Evolutionary conservation across 2,888 invertebrate species (phyloP), one percentile per base, ranked within the genome.

Genomic region (Nematopogon swammerdamellus): DNA sequence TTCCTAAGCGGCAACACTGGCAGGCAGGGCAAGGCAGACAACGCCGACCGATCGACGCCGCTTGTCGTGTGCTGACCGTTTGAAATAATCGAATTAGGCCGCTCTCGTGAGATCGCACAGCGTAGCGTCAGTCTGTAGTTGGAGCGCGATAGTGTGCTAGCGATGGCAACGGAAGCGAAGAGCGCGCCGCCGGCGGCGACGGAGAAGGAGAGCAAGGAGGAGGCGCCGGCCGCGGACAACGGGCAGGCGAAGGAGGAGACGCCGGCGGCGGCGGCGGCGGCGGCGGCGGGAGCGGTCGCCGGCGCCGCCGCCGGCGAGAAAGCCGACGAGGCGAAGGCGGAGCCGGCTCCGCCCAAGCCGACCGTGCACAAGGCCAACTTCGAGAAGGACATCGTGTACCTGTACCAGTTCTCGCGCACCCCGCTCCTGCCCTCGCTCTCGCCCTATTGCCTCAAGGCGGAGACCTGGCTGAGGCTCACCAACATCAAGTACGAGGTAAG

Each of bases 401-500:
- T 97, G 69, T 95, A 95, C 75, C 96, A 96, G 77, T 94, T 96
- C 72, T 88, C 93, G 58, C 87, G 96, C 66, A 93, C 93, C 59
- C 92, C 94, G 58, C 82, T 91, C 67, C 81, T 95, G 66, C 95
- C 95, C 53, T 94, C 95, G 54, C 82, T 93, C 61, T 95, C 95
- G 58, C 93, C 95, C 52, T 95, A 91, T 75, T 95, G 94, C 80
- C 85, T 96, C 69, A 96, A 96, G 85, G 92, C 95, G 62, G 96
- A 97, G 83, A 94, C 95, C 64, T 96, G 95, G 94, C 84, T 97
- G 59, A 86, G 96, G 68, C 85, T 96, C 63, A 88, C 90, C 65
- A 92, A 90, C 68, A 84, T 95, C 70, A 93, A 92, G 81, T 96
- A 95, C 79, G 95, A 95, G 92, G 95, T 95, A 80, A 85, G 87